A percentile compares a stretch with the other conserved stretches of the same genome.
Conservation (phyloP, 2,113 vertebrate species). For the Ciconia stormi region DNA sequence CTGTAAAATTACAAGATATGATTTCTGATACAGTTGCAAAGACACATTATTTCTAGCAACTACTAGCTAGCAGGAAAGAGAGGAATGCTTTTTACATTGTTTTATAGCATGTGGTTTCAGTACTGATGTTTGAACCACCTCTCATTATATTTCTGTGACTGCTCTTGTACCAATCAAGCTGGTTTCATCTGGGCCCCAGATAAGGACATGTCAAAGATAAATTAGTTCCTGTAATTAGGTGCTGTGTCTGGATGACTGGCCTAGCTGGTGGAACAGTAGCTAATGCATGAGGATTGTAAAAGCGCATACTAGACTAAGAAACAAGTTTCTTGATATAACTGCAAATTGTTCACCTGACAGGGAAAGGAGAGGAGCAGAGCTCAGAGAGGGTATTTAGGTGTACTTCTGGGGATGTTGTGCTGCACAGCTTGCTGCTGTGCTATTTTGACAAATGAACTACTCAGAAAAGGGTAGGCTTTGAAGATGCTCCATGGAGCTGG, state of each 20-base stretch:
- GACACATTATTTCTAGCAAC: not conserved
- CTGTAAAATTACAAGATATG: not conserved
- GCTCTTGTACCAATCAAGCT: rapidly evolving
- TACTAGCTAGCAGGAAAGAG: not conserved
- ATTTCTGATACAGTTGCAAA: not conserved
- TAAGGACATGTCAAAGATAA: not conserved
- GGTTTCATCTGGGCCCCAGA: not conserved
- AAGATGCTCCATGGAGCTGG: not conserved
- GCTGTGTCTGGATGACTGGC: not conserved
- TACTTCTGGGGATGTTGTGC: rapidly evolving
- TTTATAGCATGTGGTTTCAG: not conserved
- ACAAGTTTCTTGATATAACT: not conserved
- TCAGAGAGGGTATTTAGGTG: not conserved
- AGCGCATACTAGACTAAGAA: rapidly evolving
- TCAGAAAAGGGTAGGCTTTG: not conserved
- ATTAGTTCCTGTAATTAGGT: not conserved
- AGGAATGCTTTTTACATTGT: not conserved
- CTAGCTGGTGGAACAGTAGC: not conserved
- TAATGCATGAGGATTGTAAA: not conserved
- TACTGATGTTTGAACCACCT: not conserved
- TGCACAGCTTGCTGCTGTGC: not conserved
- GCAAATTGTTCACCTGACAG: not conserved
- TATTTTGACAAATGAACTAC: not conserved
- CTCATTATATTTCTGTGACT: not conserved
- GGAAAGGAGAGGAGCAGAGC: not conserved